A percentile compares a stretch with the other conserved stretches of the same genome.
Conservation (phyloP, 2,888 invertebrate genomes). For the Cantharis nigra region DNA sequence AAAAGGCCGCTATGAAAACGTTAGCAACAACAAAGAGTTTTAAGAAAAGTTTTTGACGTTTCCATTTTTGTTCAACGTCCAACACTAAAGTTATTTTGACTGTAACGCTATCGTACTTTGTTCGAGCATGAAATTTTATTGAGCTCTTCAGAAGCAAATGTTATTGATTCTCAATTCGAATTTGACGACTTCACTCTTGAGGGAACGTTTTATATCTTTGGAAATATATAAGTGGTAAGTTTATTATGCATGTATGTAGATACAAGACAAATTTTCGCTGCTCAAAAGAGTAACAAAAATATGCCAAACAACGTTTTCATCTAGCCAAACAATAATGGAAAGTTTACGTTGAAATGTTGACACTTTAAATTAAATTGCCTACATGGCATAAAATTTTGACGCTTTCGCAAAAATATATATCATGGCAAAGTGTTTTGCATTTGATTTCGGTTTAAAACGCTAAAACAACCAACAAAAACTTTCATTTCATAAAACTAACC, state of each 20-base stretch:
- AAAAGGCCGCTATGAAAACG: background rate
- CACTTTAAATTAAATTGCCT: background rate
- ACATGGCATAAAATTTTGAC: background rate
- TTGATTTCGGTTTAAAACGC: background rate
- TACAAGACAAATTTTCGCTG: background rate
- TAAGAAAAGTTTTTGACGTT: constrained; percentile 24
- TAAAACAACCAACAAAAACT: no score
- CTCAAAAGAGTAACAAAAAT: background rate
- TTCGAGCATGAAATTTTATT: constrained; percentile 30
- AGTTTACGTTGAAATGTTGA: background rate
- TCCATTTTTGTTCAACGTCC: constrained; percentile 23
- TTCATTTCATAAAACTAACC: no score
- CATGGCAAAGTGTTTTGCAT: background rate
- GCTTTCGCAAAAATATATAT: background rate
- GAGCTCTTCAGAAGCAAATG: constrained; percentile 26
- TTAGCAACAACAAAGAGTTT: constrained; percentile 3
- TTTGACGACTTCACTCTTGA: constrained; percentile 27
- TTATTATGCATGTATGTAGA: background rate
- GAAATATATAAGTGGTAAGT: background rate
- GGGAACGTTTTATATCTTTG: background rate
- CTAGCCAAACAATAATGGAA: background rate
- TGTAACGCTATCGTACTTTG: constrained; percentile 32
- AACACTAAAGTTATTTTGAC: constrained; percentile 29
- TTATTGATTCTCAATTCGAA: constrained; percentile 28
- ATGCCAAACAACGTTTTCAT: background rate